These are phyloP conservation scores for Bradypodion pumilum DNA, from an alignment of 2,797 vertebrate species.

Conservation along the genomic window DNA sequence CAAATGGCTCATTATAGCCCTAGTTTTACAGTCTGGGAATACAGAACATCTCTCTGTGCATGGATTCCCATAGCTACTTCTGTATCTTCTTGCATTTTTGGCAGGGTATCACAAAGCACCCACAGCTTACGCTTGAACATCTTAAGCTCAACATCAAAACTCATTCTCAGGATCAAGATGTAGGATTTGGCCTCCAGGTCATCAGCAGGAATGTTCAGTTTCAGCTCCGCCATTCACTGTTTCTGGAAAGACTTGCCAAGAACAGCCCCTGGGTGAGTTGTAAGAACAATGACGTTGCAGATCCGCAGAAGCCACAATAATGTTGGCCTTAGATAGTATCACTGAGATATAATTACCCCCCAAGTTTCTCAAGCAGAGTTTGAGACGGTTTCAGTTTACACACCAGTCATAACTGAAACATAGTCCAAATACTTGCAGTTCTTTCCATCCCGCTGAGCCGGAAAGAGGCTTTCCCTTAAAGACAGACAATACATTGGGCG, in stretches of 20 bases:
- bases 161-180: background rate
- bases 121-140: background rate
- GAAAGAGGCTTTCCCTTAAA: background rate
- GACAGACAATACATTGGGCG: background rate
- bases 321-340: conserved; percentile 11
- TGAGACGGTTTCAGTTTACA: conserved; percentile 9
- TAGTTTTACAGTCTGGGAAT: no score
- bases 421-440: conserved; percentile 5
- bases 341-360: conserved; percentile 1
- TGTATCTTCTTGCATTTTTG: background rate
- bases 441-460: background rate
- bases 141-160: no score
- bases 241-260: background rate
- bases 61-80: no score
- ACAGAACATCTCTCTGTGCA: background rate
- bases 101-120: background rate
- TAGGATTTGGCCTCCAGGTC: background rate
- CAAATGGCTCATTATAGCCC: no score
- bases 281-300: background rate
- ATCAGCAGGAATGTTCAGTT: background rate
- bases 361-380: background rate
- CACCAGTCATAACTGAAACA: conserved; percentile 18
- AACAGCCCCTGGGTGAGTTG: background rate
- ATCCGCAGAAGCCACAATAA: conserved; percentile 14
- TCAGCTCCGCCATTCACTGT: background rate